Base-by-base conservation (phyloP, 2,888 invertebrate genomes). In the Anodontia alba region DNA sequence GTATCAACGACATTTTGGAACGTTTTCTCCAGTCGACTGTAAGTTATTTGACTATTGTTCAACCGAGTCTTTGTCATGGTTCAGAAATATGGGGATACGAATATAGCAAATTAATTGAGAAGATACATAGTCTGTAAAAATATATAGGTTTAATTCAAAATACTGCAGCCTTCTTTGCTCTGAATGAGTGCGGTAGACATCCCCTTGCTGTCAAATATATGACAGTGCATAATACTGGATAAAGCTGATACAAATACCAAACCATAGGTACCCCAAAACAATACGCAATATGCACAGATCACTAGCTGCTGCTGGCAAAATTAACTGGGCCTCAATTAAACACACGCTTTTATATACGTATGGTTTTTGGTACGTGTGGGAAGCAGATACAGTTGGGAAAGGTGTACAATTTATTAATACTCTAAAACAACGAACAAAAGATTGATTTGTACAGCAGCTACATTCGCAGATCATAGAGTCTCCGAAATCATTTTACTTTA, bases 1-100 rank as follows among this genome's bases (percentile, higher is more conserved):
- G 23, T 73, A 66, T 29, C 46, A 29, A 66, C 10, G 43, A 33
- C 10, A 42, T 20, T 73, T 62, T 29, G 62, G 73, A 20, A n/a
- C 12, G 12, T 73, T 73, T 17, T 23, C 7, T 49, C 49, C 20
- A 23, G 26, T 10, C 17, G 73, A 73, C 10, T 43, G 62, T 67
- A 74, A 74, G 33, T 67, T 74, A 33, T 74, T 74, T 49, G 74
- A 74, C 26, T 31, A 74, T 67, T 33, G 68, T 67, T 36, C 38
- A 29, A 20, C 43, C 36, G 12, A 57, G 20, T 43, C 62, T 43
- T 29, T 43, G 31, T 7, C 66, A 43, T 43, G 66, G 73, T 7
- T 36, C 73, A 15, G 36, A 62, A 17, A 66, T 62, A n/a, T 73
- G 73, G 73, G 73, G 66, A 3, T 66, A n/a, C 66, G 23, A 66